phyloP scores from a whole-genome alignment of 2,113 vertebrate genomes.

The Gopherus evgoodei region DNA sequence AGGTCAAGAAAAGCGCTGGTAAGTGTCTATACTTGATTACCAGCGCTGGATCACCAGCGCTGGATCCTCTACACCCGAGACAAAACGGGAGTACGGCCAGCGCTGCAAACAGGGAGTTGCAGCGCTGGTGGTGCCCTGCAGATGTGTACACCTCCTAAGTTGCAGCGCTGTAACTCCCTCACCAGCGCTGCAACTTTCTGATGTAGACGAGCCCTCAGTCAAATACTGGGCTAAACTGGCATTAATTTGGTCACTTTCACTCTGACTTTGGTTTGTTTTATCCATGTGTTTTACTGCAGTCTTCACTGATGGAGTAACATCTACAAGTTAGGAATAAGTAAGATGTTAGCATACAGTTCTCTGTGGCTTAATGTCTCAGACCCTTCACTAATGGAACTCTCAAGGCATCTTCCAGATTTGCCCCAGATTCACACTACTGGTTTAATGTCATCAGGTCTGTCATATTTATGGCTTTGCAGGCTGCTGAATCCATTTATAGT shows the following conservation, averaged over 20 bases:
- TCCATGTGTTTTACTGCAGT: background rate
- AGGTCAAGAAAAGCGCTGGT: too few relatives aligned
- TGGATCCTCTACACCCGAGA: too few relatives aligned
- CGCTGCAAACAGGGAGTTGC: too few relatives aligned
- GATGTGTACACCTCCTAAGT: too few relatives aligned
- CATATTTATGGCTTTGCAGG: background rate
- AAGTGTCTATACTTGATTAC: too few relatives aligned
- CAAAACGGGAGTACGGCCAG: too few relatives aligned
- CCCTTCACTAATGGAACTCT: background rate
- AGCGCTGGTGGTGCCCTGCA: too few relatives aligned
- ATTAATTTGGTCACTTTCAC: slow-evolving; percentile 13
- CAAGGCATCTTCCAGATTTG: background rate
- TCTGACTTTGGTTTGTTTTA: background rate
- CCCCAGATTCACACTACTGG: background rate
- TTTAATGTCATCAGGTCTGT: background rate
- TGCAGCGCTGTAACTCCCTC: too few relatives aligned
- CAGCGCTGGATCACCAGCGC: too few relatives aligned
- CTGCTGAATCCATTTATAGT: background rate
- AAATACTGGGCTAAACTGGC: background rate
- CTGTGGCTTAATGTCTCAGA: background rate
- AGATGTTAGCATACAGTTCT: background rate
- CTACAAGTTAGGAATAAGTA: background rate
- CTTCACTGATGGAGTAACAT: fast-evolving
- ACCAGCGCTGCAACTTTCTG: too few relatives aligned
- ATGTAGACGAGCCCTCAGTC: too few relatives aligned